These are phyloP conservation scores for Dipodomys stephensi DNA, from an alignment of 2,113 vertebrate genomes.

Conservation along the genomic window DNA sequence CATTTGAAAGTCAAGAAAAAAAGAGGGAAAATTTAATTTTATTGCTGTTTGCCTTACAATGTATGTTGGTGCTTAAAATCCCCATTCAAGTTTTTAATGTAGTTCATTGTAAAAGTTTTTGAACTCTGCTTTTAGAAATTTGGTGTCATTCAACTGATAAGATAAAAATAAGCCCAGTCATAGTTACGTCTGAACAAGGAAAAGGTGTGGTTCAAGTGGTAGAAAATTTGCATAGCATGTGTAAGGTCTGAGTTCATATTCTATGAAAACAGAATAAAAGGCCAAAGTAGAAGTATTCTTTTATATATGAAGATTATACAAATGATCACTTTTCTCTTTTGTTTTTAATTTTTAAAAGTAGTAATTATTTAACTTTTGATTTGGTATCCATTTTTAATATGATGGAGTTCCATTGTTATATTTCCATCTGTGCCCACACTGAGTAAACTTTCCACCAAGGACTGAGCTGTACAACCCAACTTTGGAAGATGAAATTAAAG, in stretches of 20 bases:
- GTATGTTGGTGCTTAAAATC: not conserved
- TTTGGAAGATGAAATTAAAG: conserved; percentile 46
- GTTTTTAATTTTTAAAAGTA: no score
- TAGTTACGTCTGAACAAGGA: not conserved
- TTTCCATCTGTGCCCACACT: no score
- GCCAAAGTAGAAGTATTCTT: not conserved
- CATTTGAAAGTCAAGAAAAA: conserved; percentile 39
- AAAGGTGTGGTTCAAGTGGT: no score
- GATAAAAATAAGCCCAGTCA: conserved; percentile 7
- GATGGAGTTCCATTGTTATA: no score
- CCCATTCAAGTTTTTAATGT: not conserved
- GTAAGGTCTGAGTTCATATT: no score
- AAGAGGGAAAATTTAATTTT: not conserved
- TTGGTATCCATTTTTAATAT: no score
- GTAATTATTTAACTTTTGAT: no score
- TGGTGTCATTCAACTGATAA: not conserved
- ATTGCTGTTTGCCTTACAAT: not conserved
- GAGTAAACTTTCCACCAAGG: not conserved
- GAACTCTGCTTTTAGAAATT: not conserved
- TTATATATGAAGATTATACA: not conserved
- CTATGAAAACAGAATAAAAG: not conserved
- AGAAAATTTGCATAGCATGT: no score
- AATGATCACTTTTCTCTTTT: not conserved
- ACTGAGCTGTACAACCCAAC: not conserved
- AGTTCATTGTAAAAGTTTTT: conserved; percentile 11